Percentiles rank a stretch among this genome's conserved stretches.
Evolutionary conservation across 2,888 invertebrate genomes (phyloP).

Genomic region (Hyposoter didymator): DNA sequence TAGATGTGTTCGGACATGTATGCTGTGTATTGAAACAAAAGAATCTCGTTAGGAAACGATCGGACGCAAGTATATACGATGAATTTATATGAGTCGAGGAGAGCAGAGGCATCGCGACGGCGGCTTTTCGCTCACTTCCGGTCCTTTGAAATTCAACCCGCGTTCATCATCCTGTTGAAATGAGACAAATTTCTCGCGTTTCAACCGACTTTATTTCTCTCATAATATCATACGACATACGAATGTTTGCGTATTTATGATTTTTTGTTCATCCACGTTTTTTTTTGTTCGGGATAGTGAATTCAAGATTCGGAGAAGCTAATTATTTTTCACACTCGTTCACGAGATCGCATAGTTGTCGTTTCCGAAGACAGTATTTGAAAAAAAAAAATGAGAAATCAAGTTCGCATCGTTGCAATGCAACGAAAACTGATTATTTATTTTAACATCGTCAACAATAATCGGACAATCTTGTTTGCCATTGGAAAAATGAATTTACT

Average conservation of each 20-base stretch:
- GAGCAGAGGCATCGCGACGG: constrained; percentile 54
- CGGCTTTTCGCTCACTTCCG: constrained; percentile 60
- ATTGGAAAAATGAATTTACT: too few relatives aligned
- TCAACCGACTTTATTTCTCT: constrained; percentile 55
- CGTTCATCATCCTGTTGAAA: constrained; percentile 63
- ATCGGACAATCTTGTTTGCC: too few relatives aligned
- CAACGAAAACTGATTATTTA: too few relatives aligned
- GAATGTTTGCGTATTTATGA: constrained; percentile 8
- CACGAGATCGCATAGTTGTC: constrained; percentile 16
- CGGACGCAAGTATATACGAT: constrained; percentile 60
- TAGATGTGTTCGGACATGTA: constrained; percentile 18
- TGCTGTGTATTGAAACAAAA: constrained; percentile 40
- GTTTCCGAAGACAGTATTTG: not conserved
- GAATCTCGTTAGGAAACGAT: constrained; percentile 67
- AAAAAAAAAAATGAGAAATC: too few relatives aligned
- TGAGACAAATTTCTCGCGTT: constrained; percentile 68
- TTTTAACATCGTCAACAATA: too few relatives aligned
- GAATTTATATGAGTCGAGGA: constrained; percentile 62
- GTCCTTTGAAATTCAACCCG: constrained; percentile 64
- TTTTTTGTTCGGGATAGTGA: not conserved
- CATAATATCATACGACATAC: not conserved
- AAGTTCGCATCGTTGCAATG: too few relatives aligned
- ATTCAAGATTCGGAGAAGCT: too few relatives aligned
- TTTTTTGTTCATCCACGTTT: not conserved
- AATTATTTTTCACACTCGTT: too few relatives aligned